These are phyloP conservation scores for Cyclargus thomasi DNA, from an alignment of 1,140 invertebrate species.

Conservation along the genomic window DNA sequence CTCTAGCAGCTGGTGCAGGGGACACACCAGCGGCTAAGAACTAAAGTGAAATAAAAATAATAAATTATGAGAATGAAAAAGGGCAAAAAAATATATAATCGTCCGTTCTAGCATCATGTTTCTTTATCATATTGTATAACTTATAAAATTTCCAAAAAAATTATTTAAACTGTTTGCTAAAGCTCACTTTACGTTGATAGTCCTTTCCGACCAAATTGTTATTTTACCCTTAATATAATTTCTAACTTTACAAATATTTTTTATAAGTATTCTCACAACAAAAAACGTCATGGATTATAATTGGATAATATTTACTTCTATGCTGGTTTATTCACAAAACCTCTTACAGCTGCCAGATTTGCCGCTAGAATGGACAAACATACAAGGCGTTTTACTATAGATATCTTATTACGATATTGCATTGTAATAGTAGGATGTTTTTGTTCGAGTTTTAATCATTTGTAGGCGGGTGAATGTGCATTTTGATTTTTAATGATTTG, in stretches of 20 bases:
- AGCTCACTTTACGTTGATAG: too few relatives aligned
- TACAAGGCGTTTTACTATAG: conserved; percentile 7
- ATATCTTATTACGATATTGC: conserved; percentile 9
- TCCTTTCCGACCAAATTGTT: too few relatives aligned
- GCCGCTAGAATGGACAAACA: conserved; percentile 22
- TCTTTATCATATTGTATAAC: too few relatives aligned
- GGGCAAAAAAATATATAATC: too few relatives aligned
- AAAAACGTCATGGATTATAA: not conserved
- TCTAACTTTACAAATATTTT: too few relatives aligned
- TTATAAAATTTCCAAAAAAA: too few relatives aligned
- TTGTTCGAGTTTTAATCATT: not conserved
- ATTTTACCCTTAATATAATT: not conserved
- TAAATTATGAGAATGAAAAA: too few relatives aligned
- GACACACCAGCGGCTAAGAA: too few relatives aligned
- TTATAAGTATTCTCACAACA: not conserved
- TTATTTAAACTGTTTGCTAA: too few relatives aligned
- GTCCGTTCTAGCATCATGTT: too few relatives aligned
- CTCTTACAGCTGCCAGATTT: conserved; percentile 21
- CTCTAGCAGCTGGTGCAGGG: too few relatives aligned
- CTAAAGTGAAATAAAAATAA: too few relatives aligned
- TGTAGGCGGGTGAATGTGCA: not conserved
- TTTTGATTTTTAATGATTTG: not conserved
- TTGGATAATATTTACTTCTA: not conserved
- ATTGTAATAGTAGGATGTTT: not conserved
- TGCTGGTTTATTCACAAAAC: conserved; percentile 17